These are phyloP conservation scores for Drosophila guanche DNA, from an alignment of 1,140 invertebrate genomes.

Conservation along the genomic window DNA sequence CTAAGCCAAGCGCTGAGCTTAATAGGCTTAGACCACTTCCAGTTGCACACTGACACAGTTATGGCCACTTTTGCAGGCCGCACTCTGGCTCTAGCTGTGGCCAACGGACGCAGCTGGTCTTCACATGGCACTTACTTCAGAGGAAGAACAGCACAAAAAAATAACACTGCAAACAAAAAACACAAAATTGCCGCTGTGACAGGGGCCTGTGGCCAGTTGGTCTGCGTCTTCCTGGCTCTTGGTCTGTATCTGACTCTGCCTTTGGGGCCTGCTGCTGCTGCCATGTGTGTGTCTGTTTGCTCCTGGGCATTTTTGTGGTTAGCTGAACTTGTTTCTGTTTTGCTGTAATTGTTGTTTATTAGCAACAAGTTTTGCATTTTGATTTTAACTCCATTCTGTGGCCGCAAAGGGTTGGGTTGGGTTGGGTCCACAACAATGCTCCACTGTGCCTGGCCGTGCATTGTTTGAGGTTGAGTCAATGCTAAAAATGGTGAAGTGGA, in stretches of 20 bases:
- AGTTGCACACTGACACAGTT: conserved; percentile 55
- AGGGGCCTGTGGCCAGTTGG: too few relatives aligned
- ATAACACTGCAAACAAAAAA: too few relatives aligned
- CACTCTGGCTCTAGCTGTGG: conserved; percentile 13
- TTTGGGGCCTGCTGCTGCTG: neutral
- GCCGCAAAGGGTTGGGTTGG: conserved; percentile 9
- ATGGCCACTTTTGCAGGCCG: conserved; percentile 11
- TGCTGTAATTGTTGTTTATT: conserved; percentile 57
- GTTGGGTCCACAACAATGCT: conserved; percentile 39
- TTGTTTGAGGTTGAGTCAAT: conserved; percentile 65
- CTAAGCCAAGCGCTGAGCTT: conserved; percentile 54
- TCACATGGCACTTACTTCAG: conserved; percentile 19
- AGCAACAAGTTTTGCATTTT: conserved; percentile 80
- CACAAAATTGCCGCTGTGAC: too few relatives aligned
- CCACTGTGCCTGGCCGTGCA: conserved; percentile 33
- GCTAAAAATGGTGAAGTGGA: conserved; percentile 23
- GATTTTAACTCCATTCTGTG: conserved; percentile 44
- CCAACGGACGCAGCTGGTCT: conserved; percentile 31
- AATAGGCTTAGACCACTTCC: conserved; percentile 52
- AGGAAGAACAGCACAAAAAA: too few relatives aligned
- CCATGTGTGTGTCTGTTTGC: conserved; percentile 37
- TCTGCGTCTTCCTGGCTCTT: neutral
- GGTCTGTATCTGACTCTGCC: conserved; percentile 11
- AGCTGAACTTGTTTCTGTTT: conserved; percentile 53
- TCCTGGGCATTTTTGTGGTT: conserved; percentile 65